Conservation (phyloP, 1,140 invertebrate species). For the Heliconius himera region DNA sequence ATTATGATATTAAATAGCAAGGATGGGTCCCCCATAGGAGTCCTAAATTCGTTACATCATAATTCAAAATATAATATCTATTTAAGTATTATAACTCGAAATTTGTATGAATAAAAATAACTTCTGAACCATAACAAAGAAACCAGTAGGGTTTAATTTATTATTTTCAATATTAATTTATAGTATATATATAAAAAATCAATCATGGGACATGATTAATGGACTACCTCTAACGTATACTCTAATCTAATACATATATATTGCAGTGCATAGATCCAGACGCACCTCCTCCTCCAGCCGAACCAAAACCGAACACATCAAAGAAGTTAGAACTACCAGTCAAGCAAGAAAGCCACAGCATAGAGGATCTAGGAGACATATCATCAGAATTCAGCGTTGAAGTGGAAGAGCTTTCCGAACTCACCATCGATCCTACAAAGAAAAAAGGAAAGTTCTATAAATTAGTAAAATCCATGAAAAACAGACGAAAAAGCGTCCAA, state of each 20-base stretch:
- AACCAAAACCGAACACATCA: conserved; percentile 71
- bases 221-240: no score
- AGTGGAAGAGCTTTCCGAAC: conserved; percentile 67
- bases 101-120: no score
- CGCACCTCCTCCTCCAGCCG: conserved; percentile 59
- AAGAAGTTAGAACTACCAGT: conserved; percentile 64
- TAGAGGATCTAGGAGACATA: conserved; percentile 76
- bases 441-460: conserved; percentile 76
- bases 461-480: conserved; percentile 76
- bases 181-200: no score
- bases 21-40: no score
- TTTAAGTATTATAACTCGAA: no score
- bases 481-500: conserved; percentile 46
- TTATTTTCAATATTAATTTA: no score
- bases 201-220: no score
- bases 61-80: no score
- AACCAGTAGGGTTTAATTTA: no score
- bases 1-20: no score
- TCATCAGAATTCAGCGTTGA: conserved; percentile 78
- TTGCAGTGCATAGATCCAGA: conserved; percentile 75
- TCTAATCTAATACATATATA: neutral
- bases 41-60: no score
- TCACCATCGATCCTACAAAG: conserved; percentile 55
- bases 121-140: no score
- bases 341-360: conserved; percentile 67